These are phyloP conservation scores for Chelidonichthys spinosus DNA, from an alignment of 2,797 vertebrate species.

Conservation along the genomic window DNA sequence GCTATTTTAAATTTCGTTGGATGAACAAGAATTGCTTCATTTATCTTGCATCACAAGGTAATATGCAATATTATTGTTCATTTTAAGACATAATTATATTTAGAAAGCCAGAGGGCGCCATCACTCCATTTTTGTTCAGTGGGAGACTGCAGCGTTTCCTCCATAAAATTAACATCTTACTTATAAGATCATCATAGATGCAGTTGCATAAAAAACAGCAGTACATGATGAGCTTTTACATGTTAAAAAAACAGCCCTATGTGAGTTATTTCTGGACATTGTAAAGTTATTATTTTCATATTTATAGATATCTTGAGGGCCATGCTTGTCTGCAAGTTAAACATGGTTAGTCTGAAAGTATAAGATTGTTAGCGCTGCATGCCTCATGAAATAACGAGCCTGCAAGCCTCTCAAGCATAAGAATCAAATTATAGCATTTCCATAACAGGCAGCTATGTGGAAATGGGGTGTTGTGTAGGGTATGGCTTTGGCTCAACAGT, in stretches of 20 bases:
- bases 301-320: conserved; percentile 28
- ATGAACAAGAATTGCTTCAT: not conserved
- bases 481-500: conserved; percentile 29
- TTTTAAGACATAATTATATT: not conserved
- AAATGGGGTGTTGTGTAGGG: conserved; percentile 40
- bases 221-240: not conserved
- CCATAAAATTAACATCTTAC: not conserved
- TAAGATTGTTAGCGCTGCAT: conserved; percentile 43
- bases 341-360: conserved; percentile 33
- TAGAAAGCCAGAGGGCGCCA: conserved; percentile 62
- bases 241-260: not conserved
- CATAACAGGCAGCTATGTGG: conserved; percentile 38
- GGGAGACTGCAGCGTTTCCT: not conserved
- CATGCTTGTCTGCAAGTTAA: conserved; percentile 25
- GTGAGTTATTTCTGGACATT: conserved; percentile 29
- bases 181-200: not conserved
- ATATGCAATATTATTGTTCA: not conserved
- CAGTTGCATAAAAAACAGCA: not conserved
- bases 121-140: conserved; percentile 21
- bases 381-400: conserved; percentile 69
- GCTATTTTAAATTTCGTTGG: not conserved
- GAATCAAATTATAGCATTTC: conserved; percentile 70
- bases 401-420: conserved; percentile 54
- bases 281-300: conserved; percentile 34
- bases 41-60: not conserved